These are phyloP conservation scores for Falco columbarius DNA, from an alignment of 2,797 vertebrate genomes.

Conservation along the genomic window DNA sequence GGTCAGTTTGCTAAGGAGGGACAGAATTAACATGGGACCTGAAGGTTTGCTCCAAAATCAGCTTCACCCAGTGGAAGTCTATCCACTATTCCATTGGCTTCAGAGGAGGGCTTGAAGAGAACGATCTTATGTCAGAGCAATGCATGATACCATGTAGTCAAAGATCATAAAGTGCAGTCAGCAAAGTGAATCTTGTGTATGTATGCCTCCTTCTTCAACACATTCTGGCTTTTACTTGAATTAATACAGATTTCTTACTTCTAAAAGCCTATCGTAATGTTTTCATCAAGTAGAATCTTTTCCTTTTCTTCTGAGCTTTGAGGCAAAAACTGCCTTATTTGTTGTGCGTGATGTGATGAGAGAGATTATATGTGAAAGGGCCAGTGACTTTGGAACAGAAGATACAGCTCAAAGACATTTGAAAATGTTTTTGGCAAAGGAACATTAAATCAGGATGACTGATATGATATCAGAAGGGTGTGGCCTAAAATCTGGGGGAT, in stretches of 20 bases:
- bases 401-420: not conserved
- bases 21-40: not conserved
- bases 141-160: fast-evolving
- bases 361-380: not conserved
- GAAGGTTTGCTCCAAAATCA: not conserved
- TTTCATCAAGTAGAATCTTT: not conserved
- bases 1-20: not conserved
- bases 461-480: not conserved
- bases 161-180: not conserved
- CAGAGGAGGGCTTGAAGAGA: not conserved
- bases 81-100: not conserved
- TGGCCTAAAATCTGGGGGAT: not conserved
- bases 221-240: not conserved
- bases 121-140: not conserved
- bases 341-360: not conserved
- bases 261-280: not conserved
- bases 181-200: not conserved
- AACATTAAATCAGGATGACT: not conserved
- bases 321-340: not conserved
- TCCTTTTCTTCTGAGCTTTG: not conserved
- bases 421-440: not conserved
- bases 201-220: not conserved
- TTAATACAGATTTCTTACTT: not conserved
- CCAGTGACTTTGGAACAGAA: not conserved
- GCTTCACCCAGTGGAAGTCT: not conserved